Evolutionary conservation across 2,113 vertebrate genomes (phyloP), one percentile per base, ranked within the genome.

Genomic region (Ammodytes marinus): DNA sequence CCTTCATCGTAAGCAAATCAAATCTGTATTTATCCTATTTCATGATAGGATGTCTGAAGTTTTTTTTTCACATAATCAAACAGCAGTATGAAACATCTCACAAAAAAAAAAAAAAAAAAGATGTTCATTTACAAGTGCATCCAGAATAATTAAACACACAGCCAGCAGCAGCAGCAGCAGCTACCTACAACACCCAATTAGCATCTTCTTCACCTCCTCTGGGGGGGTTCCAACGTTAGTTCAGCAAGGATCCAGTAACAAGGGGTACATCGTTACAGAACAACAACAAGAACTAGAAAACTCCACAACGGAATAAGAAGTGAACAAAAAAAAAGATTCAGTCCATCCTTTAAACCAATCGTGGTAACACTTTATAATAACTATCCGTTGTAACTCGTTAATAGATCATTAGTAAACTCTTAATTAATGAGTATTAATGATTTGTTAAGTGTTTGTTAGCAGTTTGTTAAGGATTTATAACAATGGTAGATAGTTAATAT

Each of bases 81-180:
- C 10, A 63, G 65, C 45, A 63, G 9, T 74, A 68, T 82, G 35
- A 60, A 82, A 81, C 69, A 55, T 14, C 13, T 54, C 46, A 53
- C 37, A 11, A 15, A 60, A 68, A 42, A 69, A 50, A 63, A 61
- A 27, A 67, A 17, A 3, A 55, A 11, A 6, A 17, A 5, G 40
- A 60, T 8, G 6, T 4, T 57, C 3, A 2, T 39, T 14, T 52
- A 37, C 27, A 46, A 4, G 2, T 35, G 52, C 17, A 42, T 50
- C 52, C 40, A 73, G 35, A 37, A 55, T 43, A 12, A 10, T 50
- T 27, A 15, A 53, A 39, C 14, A 54, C 35, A 13, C 66, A 19
- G 13, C 57, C 13, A 40, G 57, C 1, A 14, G 1, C 57, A 55
- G 55, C 50, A 19, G 42, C 45, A n/a, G n/a, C 10, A 14, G 45